A percentile compares a stretch with the other conserved stretches of the same genome.
These are phyloP conservation scores for Echinometra lucunter DNA, from an alignment of 53 echinoderm and acorn worm species.

Conservation along the genomic window DNA sequence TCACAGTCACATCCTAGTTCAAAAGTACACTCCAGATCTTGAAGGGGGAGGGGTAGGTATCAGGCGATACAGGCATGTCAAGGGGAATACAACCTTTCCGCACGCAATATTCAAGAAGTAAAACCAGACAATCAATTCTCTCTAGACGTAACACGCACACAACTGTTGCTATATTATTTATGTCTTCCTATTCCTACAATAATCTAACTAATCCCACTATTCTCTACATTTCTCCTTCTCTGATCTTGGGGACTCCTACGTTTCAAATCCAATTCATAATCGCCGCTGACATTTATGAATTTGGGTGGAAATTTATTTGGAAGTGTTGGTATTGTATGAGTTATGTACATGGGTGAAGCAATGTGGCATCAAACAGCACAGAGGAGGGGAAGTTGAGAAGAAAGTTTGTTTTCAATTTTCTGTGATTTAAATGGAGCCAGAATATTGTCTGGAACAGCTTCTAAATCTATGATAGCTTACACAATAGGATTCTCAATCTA, in stretches of 20 bases:
- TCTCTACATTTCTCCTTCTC: constrained; percentile 46
- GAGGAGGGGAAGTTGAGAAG: constrained; percentile 16
- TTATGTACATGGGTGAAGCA: constrained; percentile 47
- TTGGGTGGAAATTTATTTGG: constrained; percentile 68
- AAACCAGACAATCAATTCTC: constrained; percentile 64
- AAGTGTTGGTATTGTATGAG: constrained; percentile 68
- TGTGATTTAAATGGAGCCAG: constrained; percentile 31
- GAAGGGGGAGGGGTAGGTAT: background rate
- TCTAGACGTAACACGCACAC: constrained; percentile 63
- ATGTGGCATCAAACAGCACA: constrained; percentile 36
- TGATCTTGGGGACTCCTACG: constrained; percentile 30
- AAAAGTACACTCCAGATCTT: background rate
- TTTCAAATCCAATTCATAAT: constrained; percentile 57
- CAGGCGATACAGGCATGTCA: constrained; percentile 25
- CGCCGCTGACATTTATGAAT: constrained; percentile 63
- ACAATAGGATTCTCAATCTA: background rate
- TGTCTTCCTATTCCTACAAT: constrained; percentile 63
- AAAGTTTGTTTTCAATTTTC: constrained; percentile 51
- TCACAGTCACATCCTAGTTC: background rate
- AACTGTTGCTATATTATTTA: constrained; percentile 69
- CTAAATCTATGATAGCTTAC: background rate
- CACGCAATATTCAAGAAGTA: constrained; percentile 60
- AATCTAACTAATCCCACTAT: constrained; percentile 54
- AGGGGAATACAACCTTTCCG: constrained; percentile 51
- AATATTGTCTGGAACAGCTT: background rate